A percentile compares a stretch with the other conserved stretches of the same genome.
These are phyloP conservation scores for Drosophila dives DNA, from an alignment of 2,888 invertebrate genomes.

Conservation along the genomic window DNA sequence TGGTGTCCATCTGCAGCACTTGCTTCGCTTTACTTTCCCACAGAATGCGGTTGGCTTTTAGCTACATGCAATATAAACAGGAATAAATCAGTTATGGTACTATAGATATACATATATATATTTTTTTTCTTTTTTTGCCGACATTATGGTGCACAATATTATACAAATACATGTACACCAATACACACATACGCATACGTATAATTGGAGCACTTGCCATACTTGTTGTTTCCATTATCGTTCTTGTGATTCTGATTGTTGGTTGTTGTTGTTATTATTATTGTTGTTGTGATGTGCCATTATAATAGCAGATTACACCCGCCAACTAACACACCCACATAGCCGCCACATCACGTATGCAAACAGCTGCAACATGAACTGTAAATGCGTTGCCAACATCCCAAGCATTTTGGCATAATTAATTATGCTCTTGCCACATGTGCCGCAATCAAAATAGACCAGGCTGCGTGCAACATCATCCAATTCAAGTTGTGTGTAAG, in stretches of 20 bases:
- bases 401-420: slow-evolving; percentile 27
- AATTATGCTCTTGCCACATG: slow-evolving; percentile 23
- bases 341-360: slow-evolving; percentile 29
- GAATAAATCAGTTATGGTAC: slow-evolving; percentile 19
- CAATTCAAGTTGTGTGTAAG: neutral
- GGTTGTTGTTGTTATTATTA: slow-evolving; percentile 8
- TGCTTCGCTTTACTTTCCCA: slow-evolving; percentile 85
- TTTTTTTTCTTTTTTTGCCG: neutral
- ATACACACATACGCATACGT: neutral
- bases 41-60: slow-evolving; percentile 84
- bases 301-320: neutral
- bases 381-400: slow-evolving; percentile 20
- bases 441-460: slow-evolving; percentile 6
- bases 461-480: neutral
- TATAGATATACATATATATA: neutral
- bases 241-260: slow-evolving; percentile 2
- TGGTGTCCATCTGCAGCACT: slow-evolving; percentile 81
- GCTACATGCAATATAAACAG: slow-evolving; percentile 61
- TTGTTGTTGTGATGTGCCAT: slow-evolving; percentile 16
- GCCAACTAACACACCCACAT: neutral
- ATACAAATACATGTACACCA: slow-evolving; percentile 13
- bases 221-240: slow-evolving; percentile 26
- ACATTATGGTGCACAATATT: slow-evolving; percentile 18
- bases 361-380: slow-evolving; percentile 41
- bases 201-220: slow-evolving; percentile 32